Evolutionary conservation across 1,140 invertebrate genomes (phyloP).

Genomic region (Bombus ignitus): DNA sequence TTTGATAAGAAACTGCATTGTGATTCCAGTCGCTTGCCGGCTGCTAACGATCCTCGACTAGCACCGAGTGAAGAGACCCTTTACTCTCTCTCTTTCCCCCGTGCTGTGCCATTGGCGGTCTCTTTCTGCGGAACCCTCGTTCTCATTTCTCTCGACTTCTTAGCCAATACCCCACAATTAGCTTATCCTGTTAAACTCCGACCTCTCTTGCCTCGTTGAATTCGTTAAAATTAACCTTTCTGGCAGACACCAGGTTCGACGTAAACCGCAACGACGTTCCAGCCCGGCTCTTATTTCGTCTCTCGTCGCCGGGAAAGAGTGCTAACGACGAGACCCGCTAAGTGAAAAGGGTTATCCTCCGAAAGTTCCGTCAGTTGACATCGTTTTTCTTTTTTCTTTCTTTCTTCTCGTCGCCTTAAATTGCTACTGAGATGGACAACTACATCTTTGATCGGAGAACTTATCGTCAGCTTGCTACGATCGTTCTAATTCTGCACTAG

Average conservation of each 20-base stretch:
- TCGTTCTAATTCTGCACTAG: too few relatives aligned
- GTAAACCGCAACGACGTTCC: conserved; percentile 66
- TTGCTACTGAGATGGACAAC: neutral
- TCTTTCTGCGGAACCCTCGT: conserved; percentile 59
- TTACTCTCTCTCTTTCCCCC: conserved; percentile 56
- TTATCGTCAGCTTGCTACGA: too few relatives aligned
- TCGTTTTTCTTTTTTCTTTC: neutral
- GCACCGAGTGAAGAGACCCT: conserved; percentile 67
- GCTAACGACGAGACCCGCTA: conserved; percentile 57
- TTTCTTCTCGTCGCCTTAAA: neutral
- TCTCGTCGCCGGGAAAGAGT: conserved; percentile 56
- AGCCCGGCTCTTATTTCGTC: conserved; percentile 46
- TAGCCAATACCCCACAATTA: conserved; percentile 83
- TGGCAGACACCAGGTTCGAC: conserved; percentile 65
- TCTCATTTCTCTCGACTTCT: conserved; percentile 78
- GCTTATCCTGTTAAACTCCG: conserved; percentile 82
- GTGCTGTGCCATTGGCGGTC: neutral
- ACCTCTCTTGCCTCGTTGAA: conserved; percentile 78
- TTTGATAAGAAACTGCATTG: conserved; percentile 80
- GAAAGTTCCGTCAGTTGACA: conserved; percentile 13
- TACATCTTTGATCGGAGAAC: neutral
- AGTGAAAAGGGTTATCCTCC: conserved; percentile 53
- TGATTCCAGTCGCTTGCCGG: conserved; percentile 80
- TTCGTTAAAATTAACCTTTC: conserved; percentile 82
- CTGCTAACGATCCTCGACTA: conserved; percentile 80